phyloP scores from a whole-genome alignment of 2,113 vertebrate species.

The Cinclus cinclus region DNA sequence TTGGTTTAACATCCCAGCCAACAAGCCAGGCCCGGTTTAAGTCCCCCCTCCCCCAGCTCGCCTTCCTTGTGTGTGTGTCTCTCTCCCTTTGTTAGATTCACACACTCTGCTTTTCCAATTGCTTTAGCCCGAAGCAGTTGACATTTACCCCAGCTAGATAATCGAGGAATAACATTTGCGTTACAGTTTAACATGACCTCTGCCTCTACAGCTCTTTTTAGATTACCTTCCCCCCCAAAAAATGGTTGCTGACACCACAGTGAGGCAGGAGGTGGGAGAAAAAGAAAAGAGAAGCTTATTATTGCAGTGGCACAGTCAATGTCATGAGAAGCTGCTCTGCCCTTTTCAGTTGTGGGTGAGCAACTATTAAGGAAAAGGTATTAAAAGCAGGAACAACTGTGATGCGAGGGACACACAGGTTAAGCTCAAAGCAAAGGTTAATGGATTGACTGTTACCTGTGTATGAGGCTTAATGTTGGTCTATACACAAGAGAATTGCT shows the following conservation, averaged over 20 bases:
- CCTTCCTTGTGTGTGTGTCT: not conserved
- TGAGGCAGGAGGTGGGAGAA: conserved; percentile 66
- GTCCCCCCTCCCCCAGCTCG: not conserved
- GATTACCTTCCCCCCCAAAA: conserved; percentile 80
- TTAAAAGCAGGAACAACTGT: conserved; percentile 79
- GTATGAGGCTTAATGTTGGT: conserved; percentile 80
- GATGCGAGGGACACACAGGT: conserved; percentile 80
- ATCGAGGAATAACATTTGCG: conserved; percentile 98
- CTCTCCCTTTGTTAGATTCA: conserved; percentile 62
- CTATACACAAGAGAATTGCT: conserved; percentile 81
- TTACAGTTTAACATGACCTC: conserved; percentile 95
- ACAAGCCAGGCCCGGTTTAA: conserved; percentile 49
- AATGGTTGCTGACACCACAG: conserved; percentile 84
- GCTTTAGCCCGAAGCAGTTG: conserved; percentile 88
- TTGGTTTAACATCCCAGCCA: conserved; percentile 69
- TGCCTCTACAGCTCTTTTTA: conserved; percentile 91
- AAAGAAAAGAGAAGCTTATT: conserved; percentile 83
- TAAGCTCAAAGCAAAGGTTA: conserved; percentile 92
- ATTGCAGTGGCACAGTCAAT: conserved; percentile 86
- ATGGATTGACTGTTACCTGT: conserved; percentile 98
- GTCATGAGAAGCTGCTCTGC: conserved; percentile 85
- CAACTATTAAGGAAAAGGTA: conserved; percentile 89
- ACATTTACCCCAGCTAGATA: conserved; percentile 95
- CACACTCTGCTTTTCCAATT: conserved; percentile 73
- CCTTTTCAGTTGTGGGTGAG: conserved; percentile 88